phyloP scores from a whole-genome alignment of 2,113 vertebrate genomes.

The Podarcis muralis region DNA sequence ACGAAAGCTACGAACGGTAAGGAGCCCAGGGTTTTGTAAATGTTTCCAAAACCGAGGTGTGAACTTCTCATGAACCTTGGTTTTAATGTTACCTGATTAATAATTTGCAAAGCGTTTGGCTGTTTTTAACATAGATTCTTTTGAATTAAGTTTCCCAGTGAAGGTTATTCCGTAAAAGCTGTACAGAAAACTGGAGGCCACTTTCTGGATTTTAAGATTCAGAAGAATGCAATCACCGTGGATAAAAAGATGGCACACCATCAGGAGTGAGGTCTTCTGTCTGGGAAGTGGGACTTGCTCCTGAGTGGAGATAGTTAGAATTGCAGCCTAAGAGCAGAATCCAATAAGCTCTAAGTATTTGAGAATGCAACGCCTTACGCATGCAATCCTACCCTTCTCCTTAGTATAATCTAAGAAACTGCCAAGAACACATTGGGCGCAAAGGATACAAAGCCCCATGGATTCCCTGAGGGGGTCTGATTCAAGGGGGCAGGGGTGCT shows the following conservation, averaged over 20 bases:
- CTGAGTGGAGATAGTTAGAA: too few species aligned
- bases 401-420: too few species aligned
- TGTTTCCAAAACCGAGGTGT: slow-evolving; percentile 21
- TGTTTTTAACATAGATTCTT: background rate
- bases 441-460: too few species aligned
- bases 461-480: too few species aligned
- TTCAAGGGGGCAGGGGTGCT: too few species aligned
- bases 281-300: too few species aligned
- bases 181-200: slow-evolving; percentile 4
- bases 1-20: background rate
- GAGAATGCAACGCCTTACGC: too few species aligned
- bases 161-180: background rate
- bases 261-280: too few species aligned
- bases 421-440: too few species aligned
- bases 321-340: too few species aligned
- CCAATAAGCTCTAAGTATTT: too few species aligned
- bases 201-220: background rate
- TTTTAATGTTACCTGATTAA: slow-evolving; percentile 33
- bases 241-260: background rate
- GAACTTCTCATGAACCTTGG: slow-evolving; percentile 17
- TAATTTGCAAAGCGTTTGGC: background rate
- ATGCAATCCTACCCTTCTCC: too few species aligned
- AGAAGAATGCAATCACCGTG: background rate
- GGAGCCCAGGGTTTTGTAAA: slow-evolving; percentile 31
- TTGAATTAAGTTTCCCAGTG: background rate